Base-by-base conservation (phyloP, 2,888 invertebrate species). In the Pasiphila rectangulata region DNA sequence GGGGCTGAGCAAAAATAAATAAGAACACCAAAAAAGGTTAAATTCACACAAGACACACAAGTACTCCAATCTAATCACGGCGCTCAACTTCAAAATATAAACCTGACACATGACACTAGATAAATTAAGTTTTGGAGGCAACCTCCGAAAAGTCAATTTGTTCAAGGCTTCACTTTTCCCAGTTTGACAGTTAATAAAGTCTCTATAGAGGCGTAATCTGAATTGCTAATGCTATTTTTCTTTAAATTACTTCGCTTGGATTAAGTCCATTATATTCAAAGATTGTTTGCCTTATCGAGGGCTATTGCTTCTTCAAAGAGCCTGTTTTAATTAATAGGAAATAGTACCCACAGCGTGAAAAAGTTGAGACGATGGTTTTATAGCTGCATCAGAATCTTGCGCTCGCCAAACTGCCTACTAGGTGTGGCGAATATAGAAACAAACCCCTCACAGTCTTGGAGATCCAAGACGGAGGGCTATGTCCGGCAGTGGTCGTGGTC, bases 151-250 rank as follows among this genome's bases (percentile, higher is more conserved):
- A 83, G 81, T 82, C 77, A 83, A 82, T 83, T 82, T 82, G 72
- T 69, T 60, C 47, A 55, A 58, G 63, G 61, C 63, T 72, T 69
- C 63, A 70, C 68, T 72, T 70, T 67, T 71, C 73, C 71, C 75
- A 75, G 76, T 80, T 80, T 83, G 84, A 83, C 83, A 83, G 78
- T 80, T 84, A 85, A 85, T 85, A 85, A 85, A 79, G 71, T 67
- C 65, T 64, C 75, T 76, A 79, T 79, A 76, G 77, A 72, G 67
- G 64, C 63, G 64, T 73, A 75, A 86, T 86, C 75, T 86, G 84
- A 85, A 82, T 86, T 85, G 84, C 86, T 84, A 86, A 86, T 86
- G 83, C 83, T 86, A 85, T 86, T 85, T 86, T 85, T 86, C 82
- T 85, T 82, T 79, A 84, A 84, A 85, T 85, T 83, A 84, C 85